A percentile compares a stretch with the other conserved stretches of the same genome.
Conservation (phyloP, 2,888 invertebrate genomes). For the Andrena haemorrhoa region DNA sequence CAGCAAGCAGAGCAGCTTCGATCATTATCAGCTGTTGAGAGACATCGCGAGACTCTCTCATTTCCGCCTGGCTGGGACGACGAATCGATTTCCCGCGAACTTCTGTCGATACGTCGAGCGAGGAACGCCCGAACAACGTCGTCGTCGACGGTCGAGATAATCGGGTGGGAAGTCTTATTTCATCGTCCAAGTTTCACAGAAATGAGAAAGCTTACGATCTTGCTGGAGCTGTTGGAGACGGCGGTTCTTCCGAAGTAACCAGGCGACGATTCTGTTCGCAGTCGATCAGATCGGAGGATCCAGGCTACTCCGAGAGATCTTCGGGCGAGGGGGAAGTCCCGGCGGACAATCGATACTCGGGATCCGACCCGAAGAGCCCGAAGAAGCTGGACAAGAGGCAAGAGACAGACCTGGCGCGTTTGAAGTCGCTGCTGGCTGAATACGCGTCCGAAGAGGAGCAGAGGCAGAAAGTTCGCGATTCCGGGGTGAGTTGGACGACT, state of each 20-base stretch:
- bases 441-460: constrained; percentile 70
- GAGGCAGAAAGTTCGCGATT: constrained; percentile 70
- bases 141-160: no score
- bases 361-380: constrained; percentile 25
- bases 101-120: no score
- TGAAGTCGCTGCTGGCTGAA: constrained; percentile 66
- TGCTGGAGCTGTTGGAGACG: no score
- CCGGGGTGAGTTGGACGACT: constrained; percentile 69
- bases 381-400: constrained; percentile 76
- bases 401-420: constrained; percentile 68
- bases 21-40: no score
- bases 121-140: no score
- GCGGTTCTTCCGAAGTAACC: not conserved
- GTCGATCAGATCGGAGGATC: constrained; percentile 12
- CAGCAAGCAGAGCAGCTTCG: not conserved
- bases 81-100: no score
- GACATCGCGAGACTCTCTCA: no score
- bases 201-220: no score
- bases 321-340: constrained; percentile 18
- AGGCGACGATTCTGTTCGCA: not conserved
- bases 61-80: no score
- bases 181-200: no score
- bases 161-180: no score
- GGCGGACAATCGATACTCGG: constrained; percentile 48
- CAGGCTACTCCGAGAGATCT: not conserved